Evolutionary conservation across 2,113 vertebrate species (phyloP).

Genomic region (Megaptera novaeangliae): DNA sequence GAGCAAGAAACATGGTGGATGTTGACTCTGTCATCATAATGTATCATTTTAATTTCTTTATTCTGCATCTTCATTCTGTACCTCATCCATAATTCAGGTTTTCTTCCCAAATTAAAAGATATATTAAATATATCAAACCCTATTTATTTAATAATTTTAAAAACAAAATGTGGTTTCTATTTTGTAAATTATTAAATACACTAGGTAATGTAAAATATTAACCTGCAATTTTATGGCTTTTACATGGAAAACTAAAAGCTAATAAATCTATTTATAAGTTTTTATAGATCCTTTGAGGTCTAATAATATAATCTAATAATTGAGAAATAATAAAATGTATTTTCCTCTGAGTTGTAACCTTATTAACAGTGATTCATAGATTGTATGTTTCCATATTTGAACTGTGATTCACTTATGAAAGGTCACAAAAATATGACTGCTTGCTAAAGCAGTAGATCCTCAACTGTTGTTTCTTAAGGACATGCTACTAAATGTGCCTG

Average conservation of each 20-base stretch:
- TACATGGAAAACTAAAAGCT: not conserved
- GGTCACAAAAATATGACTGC: not conserved
- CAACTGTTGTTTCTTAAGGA: not conserved
- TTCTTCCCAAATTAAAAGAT: not conserved
- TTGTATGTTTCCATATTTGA: not conserved
- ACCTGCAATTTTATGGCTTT: not conserved
- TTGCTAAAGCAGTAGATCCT: not conserved
- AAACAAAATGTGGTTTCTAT: not conserved
- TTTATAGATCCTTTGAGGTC: not conserved
- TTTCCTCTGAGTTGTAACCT: not conserved
- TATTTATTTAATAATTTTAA: not conserved
- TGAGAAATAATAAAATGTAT: not conserved
- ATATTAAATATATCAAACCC: not conserved
- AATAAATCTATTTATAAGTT: not conserved
- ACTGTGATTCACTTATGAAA: not conserved
- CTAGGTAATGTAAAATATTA: not conserved
- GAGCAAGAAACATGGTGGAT: not conserved
- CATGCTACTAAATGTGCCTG: not conserved
- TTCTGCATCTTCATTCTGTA: not conserved
- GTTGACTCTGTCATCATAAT: not conserved
- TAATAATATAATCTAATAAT: not conserved
- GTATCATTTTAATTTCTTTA: not conserved
- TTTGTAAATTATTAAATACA: not conserved
- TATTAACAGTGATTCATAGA: not conserved
- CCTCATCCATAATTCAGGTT: not conserved